Percentiles rank a stretch among this genome's conserved stretches.
phyloP scores from a whole-genome alignment of 2,113 vertebrate genomes.

The Fulmarus glacialis region DNA sequence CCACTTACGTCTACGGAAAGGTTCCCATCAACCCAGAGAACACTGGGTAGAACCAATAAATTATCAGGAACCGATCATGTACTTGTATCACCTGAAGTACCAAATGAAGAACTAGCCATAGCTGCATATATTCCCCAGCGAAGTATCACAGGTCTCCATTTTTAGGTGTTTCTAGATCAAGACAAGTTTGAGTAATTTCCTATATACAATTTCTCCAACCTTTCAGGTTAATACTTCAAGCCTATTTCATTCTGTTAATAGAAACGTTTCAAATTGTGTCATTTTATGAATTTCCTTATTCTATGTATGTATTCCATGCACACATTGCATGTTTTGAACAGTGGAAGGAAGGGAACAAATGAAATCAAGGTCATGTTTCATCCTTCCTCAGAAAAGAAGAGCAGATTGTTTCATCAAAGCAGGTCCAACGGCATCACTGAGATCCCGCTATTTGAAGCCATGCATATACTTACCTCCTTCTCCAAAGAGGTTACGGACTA shows the following conservation, averaged over 20 bases:
- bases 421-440: background rate
- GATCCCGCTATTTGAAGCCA: background rate
- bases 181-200: background rate
- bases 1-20: background rate
- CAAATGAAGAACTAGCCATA: background rate
- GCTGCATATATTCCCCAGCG: rapidly evolving
- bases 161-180: background rate
- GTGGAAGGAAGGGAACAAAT: background rate
- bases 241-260: background rate
- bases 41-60: background rate
- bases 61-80: background rate
- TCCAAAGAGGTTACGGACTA: background rate
- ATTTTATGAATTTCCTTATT: background rate
- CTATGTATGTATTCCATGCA: background rate
- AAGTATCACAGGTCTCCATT: background rate
- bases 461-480: background rate
- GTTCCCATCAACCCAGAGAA: background rate
- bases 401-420: background rate
- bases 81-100: background rate
- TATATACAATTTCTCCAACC: background rate
- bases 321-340: background rate
- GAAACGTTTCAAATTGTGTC: background rate
- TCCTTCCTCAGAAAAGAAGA: background rate
- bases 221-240: background rate
- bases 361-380: background rate